Base-by-base conservation (phyloP, 2,888 invertebrate species). In the Spilarctia lutea region DNA sequence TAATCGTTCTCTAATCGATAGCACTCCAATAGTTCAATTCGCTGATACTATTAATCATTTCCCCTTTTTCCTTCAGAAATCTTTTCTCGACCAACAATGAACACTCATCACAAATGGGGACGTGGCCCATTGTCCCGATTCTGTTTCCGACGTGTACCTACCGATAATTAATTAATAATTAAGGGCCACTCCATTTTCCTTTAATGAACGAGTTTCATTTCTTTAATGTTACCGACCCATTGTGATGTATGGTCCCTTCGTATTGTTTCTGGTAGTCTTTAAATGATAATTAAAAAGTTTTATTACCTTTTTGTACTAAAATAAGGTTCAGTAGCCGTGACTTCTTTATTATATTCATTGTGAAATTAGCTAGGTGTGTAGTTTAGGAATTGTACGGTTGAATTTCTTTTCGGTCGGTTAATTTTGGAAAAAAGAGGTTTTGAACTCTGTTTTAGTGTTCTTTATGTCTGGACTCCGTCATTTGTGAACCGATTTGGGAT, bases 161-260 rank as follows among this genome's bases (percentile, higher is more conserved):
- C 86, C 83, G 85, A 87, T 89, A 91, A 91, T 91, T 91, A 91
- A 91, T 91, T 91, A 90, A 85, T 90, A 90, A 90, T 91, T 88
- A 90, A 88, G 87, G 86, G 79, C 85, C 83, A 87, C 86, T 88
- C 88, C 85, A 89, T 88, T 88, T 87, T 87, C 87, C 86, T 84
- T 85, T 88, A 86, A 86, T 86, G 86, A 87, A 82, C 80, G 80
- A 83, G 80, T 79, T 85, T 81, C 81, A 81, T 83, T 85, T 81
- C 82, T 81, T 83, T 83, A 85, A 85, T 81, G 83, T 81, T 81
- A 69, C 63, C 77, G 79, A 76, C 65, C 77, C 79, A 77, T 80
- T 81, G 75, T 83, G 76, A 81, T 83, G 77, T 79, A 79, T 76
- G 75, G 76, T 63, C 71, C 60, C 71, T 78, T 75, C 42, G 71